A percentile compares a stretch with the other conserved stretches of the same genome.
Evolutionary conservation across 1,140 invertebrate species (phyloP).

Genomic region (Cherax quadricarinatus): DNA sequence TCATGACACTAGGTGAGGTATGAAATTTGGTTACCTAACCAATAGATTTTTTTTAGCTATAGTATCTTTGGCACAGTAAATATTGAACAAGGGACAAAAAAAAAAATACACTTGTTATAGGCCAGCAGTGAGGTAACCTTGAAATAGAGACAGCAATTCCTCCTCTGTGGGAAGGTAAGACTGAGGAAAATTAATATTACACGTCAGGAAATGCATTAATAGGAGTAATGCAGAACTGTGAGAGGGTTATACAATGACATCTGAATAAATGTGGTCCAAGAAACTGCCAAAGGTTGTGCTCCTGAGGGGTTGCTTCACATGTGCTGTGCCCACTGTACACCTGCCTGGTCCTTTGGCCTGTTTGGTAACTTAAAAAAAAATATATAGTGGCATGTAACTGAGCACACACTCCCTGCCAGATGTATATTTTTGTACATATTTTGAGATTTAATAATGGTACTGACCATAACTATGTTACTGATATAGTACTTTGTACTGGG

Average conservation of each 20-base stretch:
- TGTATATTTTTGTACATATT: conserved; percentile 71
- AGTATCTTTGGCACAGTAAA: conserved; percentile 16
- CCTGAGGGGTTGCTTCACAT: conserved; percentile 21
- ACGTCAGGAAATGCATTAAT: conserved; percentile 34
- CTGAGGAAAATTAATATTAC: conserved; percentile 5
- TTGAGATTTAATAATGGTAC: conserved; percentile 68
- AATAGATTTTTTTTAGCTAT: conserved; percentile 25
- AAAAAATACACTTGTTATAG: background rate
- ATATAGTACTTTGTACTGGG: conserved; percentile 65
- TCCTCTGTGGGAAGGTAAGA: conserved; percentile 9
- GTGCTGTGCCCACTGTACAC: conserved; percentile 26
- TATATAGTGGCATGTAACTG: conserved; percentile 57
- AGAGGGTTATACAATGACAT: conserved; percentile 4
- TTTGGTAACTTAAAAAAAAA: conserved; percentile 26
- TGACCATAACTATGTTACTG: conserved; percentile 63
- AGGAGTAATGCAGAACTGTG: conserved; percentile 21
- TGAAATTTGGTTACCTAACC: conserved; percentile 19
- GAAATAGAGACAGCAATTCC: background rate
- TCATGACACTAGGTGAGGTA: conserved; percentile 23
- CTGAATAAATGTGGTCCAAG: background rate
- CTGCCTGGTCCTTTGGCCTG: conserved; percentile 37
- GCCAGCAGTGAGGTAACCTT: conserved; percentile 27
- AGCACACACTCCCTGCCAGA: conserved; percentile 69
- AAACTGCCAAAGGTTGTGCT: conserved; percentile 29
- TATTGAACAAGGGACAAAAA: background rate